Evolutionary conservation across 92 coral and sea anemone genomes (phyloP).

Genomic region (Micromussa lordhowensis): DNA sequence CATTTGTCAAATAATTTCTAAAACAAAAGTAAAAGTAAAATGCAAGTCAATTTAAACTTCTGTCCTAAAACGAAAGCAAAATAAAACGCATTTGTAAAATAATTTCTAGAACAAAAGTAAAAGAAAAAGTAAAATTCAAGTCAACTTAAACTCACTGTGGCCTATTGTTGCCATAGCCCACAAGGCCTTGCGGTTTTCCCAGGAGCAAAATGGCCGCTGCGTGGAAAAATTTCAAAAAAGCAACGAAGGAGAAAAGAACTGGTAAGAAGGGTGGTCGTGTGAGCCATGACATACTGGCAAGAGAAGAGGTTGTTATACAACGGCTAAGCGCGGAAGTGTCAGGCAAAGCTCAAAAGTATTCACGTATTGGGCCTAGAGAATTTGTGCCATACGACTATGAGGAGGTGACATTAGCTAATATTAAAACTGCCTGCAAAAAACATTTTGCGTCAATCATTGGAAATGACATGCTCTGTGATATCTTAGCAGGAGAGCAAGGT

Average conservation of each 20-base stretch:
- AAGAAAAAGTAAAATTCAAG: background rate
- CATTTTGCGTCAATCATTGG: background rate
- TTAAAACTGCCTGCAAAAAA: background rate
- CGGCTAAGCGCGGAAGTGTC: background rate
- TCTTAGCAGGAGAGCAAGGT: background rate
- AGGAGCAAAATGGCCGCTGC: no score
- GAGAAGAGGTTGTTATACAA: background rate
- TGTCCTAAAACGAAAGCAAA: conserved; percentile 3
- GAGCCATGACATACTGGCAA: no score
- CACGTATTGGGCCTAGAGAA: background rate
- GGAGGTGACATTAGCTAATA: background rate
- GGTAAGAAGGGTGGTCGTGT: no score
- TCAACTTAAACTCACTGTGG: background rate
- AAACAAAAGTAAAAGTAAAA: conserved; percentile 13
- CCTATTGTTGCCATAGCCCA: background rate
- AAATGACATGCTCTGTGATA: background rate
- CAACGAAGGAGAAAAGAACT: no score
- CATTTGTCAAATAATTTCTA: conserved; percentile 5
- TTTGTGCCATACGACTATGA: background rate
- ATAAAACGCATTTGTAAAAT: conserved; percentile 3
- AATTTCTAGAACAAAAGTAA: conserved; percentile 7
- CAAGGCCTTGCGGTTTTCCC: no score
- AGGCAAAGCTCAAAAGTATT: background rate
- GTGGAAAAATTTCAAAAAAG: no score
- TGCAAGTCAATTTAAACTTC: conserved; percentile 10